phyloP scores from a whole-genome alignment of 2,113 vertebrate species.

The Mirounga angustirostris region DNA sequence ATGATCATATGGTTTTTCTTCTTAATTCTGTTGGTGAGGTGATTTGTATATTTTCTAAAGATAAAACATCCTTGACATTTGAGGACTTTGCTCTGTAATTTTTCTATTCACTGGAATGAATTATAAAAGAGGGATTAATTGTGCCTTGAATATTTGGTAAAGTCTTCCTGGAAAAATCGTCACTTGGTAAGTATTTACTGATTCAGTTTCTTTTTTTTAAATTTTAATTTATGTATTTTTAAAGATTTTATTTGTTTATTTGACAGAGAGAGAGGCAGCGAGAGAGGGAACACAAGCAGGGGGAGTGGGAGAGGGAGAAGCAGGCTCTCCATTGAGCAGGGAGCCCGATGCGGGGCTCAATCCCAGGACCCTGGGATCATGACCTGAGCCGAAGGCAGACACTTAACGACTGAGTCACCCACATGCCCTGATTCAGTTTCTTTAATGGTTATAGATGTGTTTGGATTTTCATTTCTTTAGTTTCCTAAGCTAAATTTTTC shows the following conservation, averaged over 20 bases:
- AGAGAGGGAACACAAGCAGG: no score
- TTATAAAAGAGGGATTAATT: slow-evolving; percentile 2
- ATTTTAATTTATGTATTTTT: no score
- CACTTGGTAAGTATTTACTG: neutral
- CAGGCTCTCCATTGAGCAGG: no score
- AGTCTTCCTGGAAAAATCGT: neutral
- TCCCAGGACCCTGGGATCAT: no score
- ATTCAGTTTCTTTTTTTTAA: slow-evolving; percentile 9
- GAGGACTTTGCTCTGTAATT: neutral
- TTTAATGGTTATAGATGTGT: neutral
- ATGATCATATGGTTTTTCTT: neutral
- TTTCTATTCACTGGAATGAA: neutral
- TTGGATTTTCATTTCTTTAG: neutral
- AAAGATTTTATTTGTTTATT: no score
- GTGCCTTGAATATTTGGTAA: neutral
- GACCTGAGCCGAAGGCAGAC: no score
- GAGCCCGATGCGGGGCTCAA: no score
- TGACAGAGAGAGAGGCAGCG: no score
- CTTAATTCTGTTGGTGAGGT: neutral
- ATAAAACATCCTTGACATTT: neutral
- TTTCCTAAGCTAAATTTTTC: neutral
- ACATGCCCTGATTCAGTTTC: neutral
- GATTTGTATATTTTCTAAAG: slow-evolving; percentile 21
- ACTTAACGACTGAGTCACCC: no score
- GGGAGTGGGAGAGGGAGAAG: no score